Evolutionary conservation across 2,888 invertebrate genomes (phyloP), one percentile per base, ranked within the genome.

Genomic region (Acrobasis suavella): DNA sequence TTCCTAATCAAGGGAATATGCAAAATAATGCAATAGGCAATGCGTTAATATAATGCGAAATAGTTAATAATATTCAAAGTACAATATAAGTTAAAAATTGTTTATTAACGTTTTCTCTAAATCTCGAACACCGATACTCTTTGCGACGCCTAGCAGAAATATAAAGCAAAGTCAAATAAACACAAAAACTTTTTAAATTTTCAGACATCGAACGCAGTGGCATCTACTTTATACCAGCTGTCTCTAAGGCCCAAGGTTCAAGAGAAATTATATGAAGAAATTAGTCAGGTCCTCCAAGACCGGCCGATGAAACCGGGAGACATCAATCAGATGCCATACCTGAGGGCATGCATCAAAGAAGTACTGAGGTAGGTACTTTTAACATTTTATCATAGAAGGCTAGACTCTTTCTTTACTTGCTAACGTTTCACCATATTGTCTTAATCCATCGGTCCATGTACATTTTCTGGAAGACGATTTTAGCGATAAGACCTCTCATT

Each of bases 141-240:
- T 6, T 14, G n/a, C n/a, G 12, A 46, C 46, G 46, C 60, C 55
- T 60, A 22, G 9, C 32, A 15, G 38, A 50, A 8, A 22, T 32
- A 17, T 9, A 58, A 14, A 61, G 64, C 60, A 56, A 64, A 38
- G 22, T 32, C 6, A 32, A 38, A 7, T n/a, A 16, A 10, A 39
- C 9, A 5, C 8, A 7, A 39, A 15, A 60, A 1, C 8, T 10
- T 42, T 12, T 12, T 3, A 42, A 7, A 9, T 65, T 84, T 87
- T 39, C 82, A 96, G 96, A 96, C 96, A 0, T 96, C 96, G n/a
- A 96, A 95, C 69, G 94, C 96, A 0, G 94, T 96, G 0, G 95
- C 96, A 3, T 96, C 96, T 9, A 94, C 94, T 50, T 79, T 96
- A 1, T 96, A 96, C 75, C 96, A 96, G 74, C 78, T 96, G 51